Conservation (phyloP, 92 coral and sea anemone species). For the Desmophyllum pertusum region DNA sequence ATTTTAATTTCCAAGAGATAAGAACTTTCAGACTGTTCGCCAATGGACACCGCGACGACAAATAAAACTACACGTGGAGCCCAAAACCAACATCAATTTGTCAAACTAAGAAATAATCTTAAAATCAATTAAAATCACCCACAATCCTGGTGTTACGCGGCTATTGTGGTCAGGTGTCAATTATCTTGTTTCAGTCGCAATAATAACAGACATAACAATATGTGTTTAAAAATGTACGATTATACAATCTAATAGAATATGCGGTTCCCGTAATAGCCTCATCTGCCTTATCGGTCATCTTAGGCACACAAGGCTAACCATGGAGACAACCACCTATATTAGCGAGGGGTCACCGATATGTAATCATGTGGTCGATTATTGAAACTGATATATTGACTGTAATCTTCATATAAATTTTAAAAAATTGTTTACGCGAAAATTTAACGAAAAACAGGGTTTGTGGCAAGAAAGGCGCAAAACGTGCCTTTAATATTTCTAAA, state of each 20-base stretch:
- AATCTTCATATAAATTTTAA: too few species aligned
- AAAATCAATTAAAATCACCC: background rate
- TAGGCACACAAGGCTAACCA: background rate
- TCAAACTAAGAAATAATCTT: background rate
- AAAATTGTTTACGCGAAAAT: background rate
- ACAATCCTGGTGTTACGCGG: background rate
- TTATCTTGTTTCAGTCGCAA: background rate
- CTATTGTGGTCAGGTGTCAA: background rate
- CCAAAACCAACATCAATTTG: background rate
- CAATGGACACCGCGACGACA: too few species aligned
- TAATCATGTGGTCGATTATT: background rate
- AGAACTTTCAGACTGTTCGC: too few species aligned
- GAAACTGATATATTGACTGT: background rate
- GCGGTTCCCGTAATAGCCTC: background rate
- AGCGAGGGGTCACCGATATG: background rate
- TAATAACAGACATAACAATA: background rate
- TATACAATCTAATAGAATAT: too few species aligned
- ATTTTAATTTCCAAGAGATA: too few species aligned
- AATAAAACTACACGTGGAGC: background rate
- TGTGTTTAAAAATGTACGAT: background rate
- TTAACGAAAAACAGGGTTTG: background rate
- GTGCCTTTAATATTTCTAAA: too few species aligned
- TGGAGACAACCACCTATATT: background rate
- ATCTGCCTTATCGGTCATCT: background rate
- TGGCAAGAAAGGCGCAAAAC: too few species aligned